A percentile compares a stretch with the other conserved stretches of the same genome.
These are phyloP conservation scores for Nibea coibor DNA, from an alignment of 2,113 vertebrate genomes.

Conservation along the genomic window DNA sequence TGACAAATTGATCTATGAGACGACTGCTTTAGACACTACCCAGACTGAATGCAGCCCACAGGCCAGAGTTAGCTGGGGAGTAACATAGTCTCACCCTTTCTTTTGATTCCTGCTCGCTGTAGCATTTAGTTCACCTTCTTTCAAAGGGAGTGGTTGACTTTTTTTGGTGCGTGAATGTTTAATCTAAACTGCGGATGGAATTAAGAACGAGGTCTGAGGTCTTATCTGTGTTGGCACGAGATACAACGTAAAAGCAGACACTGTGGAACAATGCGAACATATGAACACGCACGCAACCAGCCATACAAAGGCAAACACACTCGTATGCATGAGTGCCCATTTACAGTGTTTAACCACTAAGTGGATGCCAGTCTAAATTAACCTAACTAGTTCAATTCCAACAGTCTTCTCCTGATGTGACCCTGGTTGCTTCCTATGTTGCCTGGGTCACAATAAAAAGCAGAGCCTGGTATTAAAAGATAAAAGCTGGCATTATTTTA, in stretches of 20 bases:
- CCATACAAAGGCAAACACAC: constrained; percentile 23
- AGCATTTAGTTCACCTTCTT: background rate
- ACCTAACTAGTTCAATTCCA: constrained; percentile 12
- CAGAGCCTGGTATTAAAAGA: background rate
- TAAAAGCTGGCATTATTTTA: constrained; percentile 7
- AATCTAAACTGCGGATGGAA: background rate
- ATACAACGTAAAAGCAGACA: background rate
- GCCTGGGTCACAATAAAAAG: background rate
- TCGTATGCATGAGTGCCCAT: constrained; percentile 30
- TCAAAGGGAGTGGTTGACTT: background rate
- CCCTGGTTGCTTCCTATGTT: background rate
- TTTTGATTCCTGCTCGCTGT: background rate
- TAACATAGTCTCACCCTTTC: background rate
- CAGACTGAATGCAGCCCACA: background rate
- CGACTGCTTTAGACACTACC: constrained; percentile 1
- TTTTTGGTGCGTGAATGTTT: background rate
- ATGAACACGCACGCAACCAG: background rate
- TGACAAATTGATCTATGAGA: constrained; percentile 18
- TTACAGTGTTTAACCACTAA: constrained; percentile 51
- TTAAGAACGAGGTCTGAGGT: background rate
- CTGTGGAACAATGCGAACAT: background rate
- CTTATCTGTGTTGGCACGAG: background rate
- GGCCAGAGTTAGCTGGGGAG: background rate
- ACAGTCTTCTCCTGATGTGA: background rate
- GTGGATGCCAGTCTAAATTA: constrained; percentile 39